phyloP scores from a whole-genome alignment of 2,797 vertebrate species.

The Semaprochilodus insignis region DNA sequence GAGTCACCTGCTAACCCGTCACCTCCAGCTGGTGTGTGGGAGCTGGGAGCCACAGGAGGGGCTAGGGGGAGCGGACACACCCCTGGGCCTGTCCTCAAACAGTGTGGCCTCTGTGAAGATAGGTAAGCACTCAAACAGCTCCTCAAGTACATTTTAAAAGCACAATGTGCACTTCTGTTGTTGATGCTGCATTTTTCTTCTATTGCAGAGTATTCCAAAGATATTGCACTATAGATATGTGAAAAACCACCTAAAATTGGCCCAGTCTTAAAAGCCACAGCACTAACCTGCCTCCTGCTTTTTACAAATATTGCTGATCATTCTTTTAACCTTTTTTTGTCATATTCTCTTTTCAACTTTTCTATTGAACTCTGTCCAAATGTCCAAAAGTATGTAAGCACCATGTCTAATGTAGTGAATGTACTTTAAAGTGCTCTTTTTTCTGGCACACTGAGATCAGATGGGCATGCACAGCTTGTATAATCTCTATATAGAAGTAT shows the following conservation, averaged over 20 bases:
- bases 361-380: no score
- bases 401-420: no score
- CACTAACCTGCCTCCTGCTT: no score
- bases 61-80: slow-evolving; percentile 73
- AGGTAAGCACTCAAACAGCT: slow-evolving; percentile 75
- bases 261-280: no score
- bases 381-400: no score
- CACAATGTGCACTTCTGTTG: neutral
- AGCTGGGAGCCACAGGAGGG: slow-evolving; percentile 78
- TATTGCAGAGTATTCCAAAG: neutral
- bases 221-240: no score
- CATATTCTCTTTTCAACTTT: no score
- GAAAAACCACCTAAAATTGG: neutral
- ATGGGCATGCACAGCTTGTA: neutral
- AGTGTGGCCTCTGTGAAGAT: slow-evolving; percentile 85
- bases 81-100: slow-evolving; percentile 81
- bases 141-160: neutral
- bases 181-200: neutral
- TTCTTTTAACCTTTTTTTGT: no score
- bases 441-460: neutral
- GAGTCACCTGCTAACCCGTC: slow-evolving; percentile 80
- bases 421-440: neutral
- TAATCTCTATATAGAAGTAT: neutral
- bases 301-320: no score
- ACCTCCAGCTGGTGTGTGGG: slow-evolving; percentile 86